phyloP scores from a whole-genome alignment of 2,113 vertebrate genomes.

The Saimiri boliviensis region DNA sequence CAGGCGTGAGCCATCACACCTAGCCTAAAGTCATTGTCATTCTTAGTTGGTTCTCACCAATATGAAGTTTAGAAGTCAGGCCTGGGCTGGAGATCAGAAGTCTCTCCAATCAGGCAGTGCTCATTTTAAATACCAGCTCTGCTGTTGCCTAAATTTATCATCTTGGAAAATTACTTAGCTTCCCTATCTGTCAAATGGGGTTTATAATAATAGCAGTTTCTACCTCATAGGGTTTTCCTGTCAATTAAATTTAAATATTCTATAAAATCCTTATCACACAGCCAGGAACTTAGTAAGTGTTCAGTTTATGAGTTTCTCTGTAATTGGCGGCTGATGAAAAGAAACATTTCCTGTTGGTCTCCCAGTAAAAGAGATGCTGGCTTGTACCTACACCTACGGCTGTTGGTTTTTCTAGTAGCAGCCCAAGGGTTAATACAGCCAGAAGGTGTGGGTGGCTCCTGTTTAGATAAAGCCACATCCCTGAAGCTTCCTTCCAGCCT shows the following conservation, averaged over 20 bases:
- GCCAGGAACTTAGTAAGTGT: not conserved
- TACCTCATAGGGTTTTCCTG: not conserved
- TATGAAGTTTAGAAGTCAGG: not conserved
- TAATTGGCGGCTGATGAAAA: not conserved
- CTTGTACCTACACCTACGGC: not conserved
- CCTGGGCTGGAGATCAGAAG: fast-evolving
- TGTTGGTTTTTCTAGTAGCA: not conserved
- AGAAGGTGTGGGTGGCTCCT: constrained; percentile 69
- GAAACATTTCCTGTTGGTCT: not conserved
- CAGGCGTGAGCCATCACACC: no score
- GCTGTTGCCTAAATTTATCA: not conserved
- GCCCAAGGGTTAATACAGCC: constrained; percentile 59
- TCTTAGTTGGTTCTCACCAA: not conserved
- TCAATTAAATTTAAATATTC: not conserved
- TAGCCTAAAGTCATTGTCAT: not conserved
- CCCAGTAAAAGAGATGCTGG: not conserved
- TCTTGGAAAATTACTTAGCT: not conserved
- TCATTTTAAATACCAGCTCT: not conserved
- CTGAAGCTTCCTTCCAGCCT: constrained; percentile 79
- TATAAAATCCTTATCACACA: not conserved
- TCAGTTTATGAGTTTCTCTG: not conserved
- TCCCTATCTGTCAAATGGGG: not conserved
- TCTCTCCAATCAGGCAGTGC: not conserved
- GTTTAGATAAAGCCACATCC: constrained; percentile 73
- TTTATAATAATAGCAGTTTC: not conserved